Evolutionary conservation across 2,888 invertebrate genomes (phyloP).

Genomic region (Clanis bilineata): DNA sequence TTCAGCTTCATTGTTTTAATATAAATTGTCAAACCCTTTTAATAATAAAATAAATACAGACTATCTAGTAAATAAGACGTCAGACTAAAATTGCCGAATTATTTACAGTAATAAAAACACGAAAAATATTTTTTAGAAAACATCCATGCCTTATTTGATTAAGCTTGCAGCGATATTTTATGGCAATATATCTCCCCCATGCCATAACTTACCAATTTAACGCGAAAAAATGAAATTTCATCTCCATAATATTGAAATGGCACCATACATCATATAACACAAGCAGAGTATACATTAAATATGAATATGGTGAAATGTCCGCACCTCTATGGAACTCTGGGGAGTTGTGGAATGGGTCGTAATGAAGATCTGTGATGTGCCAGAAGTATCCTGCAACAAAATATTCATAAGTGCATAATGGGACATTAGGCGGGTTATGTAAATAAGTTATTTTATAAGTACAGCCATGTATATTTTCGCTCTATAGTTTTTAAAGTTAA

Average conservation of each 20-base stretch:
- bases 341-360: conserved; percentile 87
- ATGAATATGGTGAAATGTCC: conserved; percentile 17
- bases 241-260: conserved; percentile 8
- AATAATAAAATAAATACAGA: too few relatives aligned
- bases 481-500: too few relatives aligned
- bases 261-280: conserved; percentile 13
- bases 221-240: conserved; percentile 5
- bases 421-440: background rate
- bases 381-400: conserved; percentile 94
- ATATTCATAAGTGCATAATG: conserved; percentile 27
- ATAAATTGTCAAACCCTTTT: too few relatives aligned
- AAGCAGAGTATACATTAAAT: conserved; percentile 16
- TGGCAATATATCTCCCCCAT: conserved; percentile 14
- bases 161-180: background rate
- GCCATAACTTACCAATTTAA: background rate
- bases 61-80: too few relatives aligned
- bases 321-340: conserved; percentile 76
- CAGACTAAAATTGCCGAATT: too few relatives aligned
- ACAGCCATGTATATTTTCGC: too few relatives aligned
- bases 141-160: background rate
- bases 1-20: too few relatives aligned
- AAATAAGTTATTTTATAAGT: too few relatives aligned
- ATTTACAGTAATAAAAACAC: too few relatives aligned
- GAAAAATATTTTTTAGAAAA: too few relatives aligned
- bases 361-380: conserved; percentile 97